Percentiles rank a stretch among this genome's conserved stretches.
These are phyloP conservation scores for Papilio polytes DNA, from an alignment of 1,140 invertebrate genomes.

Conservation along the genomic window DNA sequence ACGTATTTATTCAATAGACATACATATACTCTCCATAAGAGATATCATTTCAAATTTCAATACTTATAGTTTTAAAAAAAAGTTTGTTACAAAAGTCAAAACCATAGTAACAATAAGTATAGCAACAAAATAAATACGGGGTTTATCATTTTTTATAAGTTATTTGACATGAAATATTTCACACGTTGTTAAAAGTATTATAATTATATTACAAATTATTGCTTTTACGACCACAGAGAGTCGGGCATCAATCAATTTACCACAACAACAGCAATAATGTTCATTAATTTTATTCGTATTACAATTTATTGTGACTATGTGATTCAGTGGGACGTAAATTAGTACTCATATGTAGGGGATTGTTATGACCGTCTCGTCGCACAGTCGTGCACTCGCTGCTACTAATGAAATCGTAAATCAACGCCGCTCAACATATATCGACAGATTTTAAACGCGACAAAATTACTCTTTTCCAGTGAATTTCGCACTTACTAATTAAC, in stretches of 20 bases:
- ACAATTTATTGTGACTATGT: slow-evolving; percentile 16
- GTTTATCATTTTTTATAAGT: neutral
- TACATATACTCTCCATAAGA: neutral
- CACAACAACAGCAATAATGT: slow-evolving; percentile 25
- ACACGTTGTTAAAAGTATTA: neutral
- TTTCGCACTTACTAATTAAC: slow-evolving; percentile 45
- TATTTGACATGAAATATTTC: neutral
- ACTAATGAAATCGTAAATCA: slow-evolving; percentile 83
- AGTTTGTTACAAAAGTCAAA: neutral
- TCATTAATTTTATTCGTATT: slow-evolving; percentile 33
- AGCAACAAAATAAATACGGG: neutral
- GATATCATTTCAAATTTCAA: no score
- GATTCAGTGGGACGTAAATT: slow-evolving; percentile 44
- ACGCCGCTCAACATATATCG: slow-evolving; percentile 70
- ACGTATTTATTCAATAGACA: neutral
- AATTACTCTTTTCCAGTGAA: slow-evolving; percentile 66
- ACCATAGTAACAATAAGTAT: neutral
- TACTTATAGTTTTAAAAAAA: no score
- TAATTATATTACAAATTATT: neutral
- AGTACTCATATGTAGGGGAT: slow-evolving; percentile 48
- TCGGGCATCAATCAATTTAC: slow-evolving; percentile 22
- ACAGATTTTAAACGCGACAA: slow-evolving; percentile 71
- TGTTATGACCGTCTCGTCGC: slow-evolving; percentile 61
- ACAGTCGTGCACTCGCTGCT: slow-evolving; percentile 53
- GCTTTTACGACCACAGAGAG: neutral